Evolutionary conservation across 2,113 vertebrate genomes (phyloP), one percentile per base, ranked within the genome.

Genomic region (Mixornis gularis): DNA sequence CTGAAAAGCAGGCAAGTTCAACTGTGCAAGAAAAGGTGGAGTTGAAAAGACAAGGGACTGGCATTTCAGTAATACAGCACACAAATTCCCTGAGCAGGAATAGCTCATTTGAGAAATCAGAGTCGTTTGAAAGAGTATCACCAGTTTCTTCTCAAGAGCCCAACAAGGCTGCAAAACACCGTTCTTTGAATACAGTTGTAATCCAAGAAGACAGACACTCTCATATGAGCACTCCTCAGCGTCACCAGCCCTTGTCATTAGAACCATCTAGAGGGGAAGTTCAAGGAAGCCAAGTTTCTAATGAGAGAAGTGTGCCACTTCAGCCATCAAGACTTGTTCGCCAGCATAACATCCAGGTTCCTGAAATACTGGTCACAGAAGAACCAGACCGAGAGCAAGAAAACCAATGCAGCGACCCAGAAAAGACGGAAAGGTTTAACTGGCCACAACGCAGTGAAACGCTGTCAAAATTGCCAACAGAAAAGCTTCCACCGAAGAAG

Each of bases 361-460:
- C 99, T 69, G 99, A 99, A 97, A 99, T 99, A 90, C 94, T 99
- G 85, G 99, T 99, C 71, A 99, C 99, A 7, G 99, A 99, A 96
- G 99, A 99, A 79, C 98, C 99, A 7, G 99, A 99, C 91, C 97
- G 97, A 94, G 99, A 99, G 59, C 97, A 97, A 43, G 99, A 99
- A 89, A 95, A 79, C 41, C 98, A 98, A 27, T 95, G 95, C 56
- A 96, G 85, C 0, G 99, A 99, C 78, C 96, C 96, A 25, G 99
- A 99, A 71, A 98, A 98, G 81, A 78, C 96, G 24, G 99, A 99
- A 93, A 98, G 97, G 73, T 99, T 99, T 96, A 99, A 92, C 46
- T 99, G 99, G 99, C 99, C 99, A 53, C 99, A 99, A 83, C 98
- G 99, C 63, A 99, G 99, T 13, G 99, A 99, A 94, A 99, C 98